A percentile compares a stretch with the other conserved stretches of the same genome.
phyloP scores from a whole-genome alignment of 2,888 invertebrate genomes.

The Catotricha subobsoleta region DNA sequence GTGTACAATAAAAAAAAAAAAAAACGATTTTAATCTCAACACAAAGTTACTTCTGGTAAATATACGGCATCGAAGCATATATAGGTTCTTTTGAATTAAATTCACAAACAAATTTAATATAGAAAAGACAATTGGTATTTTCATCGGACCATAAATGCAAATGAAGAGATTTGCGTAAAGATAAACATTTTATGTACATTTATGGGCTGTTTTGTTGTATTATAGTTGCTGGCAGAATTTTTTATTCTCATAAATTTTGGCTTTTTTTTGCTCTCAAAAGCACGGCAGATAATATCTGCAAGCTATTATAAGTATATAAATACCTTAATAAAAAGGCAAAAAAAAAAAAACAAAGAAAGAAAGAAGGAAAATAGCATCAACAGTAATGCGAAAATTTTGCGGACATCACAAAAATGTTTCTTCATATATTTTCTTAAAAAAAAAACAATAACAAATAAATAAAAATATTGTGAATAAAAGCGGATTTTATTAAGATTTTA shows the following conservation, averaged over 20 bases:
- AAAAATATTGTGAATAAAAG: no score
- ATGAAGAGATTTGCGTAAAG: constrained; percentile 8
- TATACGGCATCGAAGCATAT: no score
- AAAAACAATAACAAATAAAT: no score
- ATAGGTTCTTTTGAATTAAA: no score
- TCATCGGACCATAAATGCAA: constrained; percentile 9
- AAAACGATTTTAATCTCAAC: no score
- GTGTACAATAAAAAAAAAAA: no score
- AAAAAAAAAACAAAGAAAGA: not conserved
- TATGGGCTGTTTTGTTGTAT: no score
- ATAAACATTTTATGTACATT: constrained; percentile 6
- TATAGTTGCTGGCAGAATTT: constrained; percentile 1
- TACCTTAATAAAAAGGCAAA: constrained; percentile 1
- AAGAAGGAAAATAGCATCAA: not conserved
- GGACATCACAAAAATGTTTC: no score
- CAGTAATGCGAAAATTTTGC: no score
- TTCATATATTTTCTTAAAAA: no score
- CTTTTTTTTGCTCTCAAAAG: not conserved
- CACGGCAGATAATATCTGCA: not conserved
- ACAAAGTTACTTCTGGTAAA: no score
- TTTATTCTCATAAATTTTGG: constrained; percentile 2
- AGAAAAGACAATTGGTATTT: constrained; percentile 7
- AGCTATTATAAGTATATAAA: constrained; percentile 2
- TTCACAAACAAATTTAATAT: constrained; percentile 7
- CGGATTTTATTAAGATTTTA: no score